Base-by-base conservation (phyloP, 2,888 invertebrate species). In the Netelia virgata region DNA sequence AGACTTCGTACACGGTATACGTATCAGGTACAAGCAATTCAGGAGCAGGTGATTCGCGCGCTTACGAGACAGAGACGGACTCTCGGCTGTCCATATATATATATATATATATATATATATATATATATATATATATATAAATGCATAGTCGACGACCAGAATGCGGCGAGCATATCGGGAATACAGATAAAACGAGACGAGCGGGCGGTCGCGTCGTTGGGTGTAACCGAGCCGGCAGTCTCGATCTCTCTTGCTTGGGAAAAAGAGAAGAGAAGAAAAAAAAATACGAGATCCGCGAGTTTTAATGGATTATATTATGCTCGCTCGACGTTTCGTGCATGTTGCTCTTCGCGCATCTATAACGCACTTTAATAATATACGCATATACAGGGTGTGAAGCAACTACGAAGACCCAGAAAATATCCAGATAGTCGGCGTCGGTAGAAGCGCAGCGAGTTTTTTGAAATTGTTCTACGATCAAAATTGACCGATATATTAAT, bases 31-130 rank as follows among this genome's bases (percentile, higher is more conserved):
- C 55, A 69, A 63, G 70, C 53, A 70, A 73, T 86, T 86, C 84
- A 80, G 87, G 85, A 89, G 91, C 92, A 92, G 92, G 91, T 91
- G 92, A 90, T 90, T 85, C 89, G 84, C 84, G 85, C 85, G 82
- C 68, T 77, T 53, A 50, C 59, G 59, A 61, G 69, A 69, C 61
- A 18, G 59, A 61, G 69, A 69, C 50, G 16, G n/a, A 57, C 57
- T 53, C 53, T 11, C 53, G 53, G 3, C 11, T 53, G 14, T n/a
- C 53, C 53, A n/a, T n/a, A 11, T n/a, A 70, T 70, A 63, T 50
- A 61, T 64, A 10, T 57, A 47, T 68, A 36, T 61, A 61, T 69
- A 61, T 69, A 43, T 66, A 63, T 78, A n/a, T 57, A 63, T 64
- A 50, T 50, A 70, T 50, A 70, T 70, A 63, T 61, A 61, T 64